Evolutionary conservation across 2,888 invertebrate species (phyloP).

Genomic region (Sinohyriopsis cumingii): DNA sequence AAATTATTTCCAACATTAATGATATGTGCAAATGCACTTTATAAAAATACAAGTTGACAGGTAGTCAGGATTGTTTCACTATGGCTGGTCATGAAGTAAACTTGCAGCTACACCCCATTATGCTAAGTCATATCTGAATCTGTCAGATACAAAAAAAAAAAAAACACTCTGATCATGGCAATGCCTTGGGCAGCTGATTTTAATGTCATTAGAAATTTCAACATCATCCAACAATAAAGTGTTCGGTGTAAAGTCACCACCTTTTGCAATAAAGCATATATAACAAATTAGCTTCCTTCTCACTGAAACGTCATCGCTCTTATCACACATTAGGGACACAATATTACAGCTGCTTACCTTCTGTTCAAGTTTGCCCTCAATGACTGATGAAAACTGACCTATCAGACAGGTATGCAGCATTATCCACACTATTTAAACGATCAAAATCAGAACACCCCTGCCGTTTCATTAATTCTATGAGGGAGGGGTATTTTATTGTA

Average conservation of each 20-base stretch:
- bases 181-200: constrained; percentile 8
- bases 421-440: constrained; percentile 1
- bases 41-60: too few relatives aligned
- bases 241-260: constrained; percentile 3
- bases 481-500: not conserved
- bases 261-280: not conserved
- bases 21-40: too few relatives aligned
- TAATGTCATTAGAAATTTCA: constrained; percentile 2
- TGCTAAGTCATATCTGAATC: constrained; percentile 10
- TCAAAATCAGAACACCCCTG: constrained; percentile 8
- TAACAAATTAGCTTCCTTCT: constrained; percentile 1
- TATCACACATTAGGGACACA: constrained; percentile 10
- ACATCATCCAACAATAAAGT: constrained; percentile 9
- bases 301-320: constrained; percentile 1
- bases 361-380: not conserved
- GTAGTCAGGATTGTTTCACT: too few relatives aligned
- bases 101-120: constrained; percentile 11
- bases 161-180: constrained; percentile 7
- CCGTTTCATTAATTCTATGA: constrained; percentile 3
- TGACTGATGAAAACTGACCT: constrained; percentile 5
- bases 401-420: constrained; percentile 8
- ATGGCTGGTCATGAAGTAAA: constrained; percentile 3
- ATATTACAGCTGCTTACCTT: not conserved
- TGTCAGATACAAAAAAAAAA: constrained; percentile 7
- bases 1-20: too few relatives aligned